phyloP scores from a whole-genome alignment of 2,797 vertebrate genomes.

The Onychomys torridus region DNA sequence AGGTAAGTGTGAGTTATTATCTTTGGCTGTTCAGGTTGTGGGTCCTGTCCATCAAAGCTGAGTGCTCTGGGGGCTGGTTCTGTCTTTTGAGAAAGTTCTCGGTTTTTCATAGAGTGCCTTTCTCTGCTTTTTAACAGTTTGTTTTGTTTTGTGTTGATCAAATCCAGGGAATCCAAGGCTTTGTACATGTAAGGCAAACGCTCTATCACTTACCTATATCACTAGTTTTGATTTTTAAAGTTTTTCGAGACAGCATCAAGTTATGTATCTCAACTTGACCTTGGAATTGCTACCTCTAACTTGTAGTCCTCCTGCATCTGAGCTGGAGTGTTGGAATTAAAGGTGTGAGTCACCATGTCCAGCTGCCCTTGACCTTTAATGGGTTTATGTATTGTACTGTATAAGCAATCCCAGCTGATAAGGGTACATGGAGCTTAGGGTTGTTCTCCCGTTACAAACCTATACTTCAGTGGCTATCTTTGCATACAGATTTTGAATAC shows the following conservation, averaged over 20 bases:
- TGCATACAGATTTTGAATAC: conserved; percentile 5
- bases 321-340: not conserved
- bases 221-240: not conserved
- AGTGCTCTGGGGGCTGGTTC: not conserved
- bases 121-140: not conserved
- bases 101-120: not conserved
- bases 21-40: not conserved
- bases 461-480: not conserved
- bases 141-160: not conserved
- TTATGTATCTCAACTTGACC: not conserved
- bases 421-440: not conserved
- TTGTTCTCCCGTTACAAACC: not conserved
- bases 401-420: not conserved
- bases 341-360: not conserved
- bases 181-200: not conserved
- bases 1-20: conserved; percentile 85
- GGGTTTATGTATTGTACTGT: not conserved
- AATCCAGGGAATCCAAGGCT: not conserved
- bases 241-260: not conserved
- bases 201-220: not conserved
- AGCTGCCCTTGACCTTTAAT: conserved; percentile 41
- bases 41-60: not conserved
- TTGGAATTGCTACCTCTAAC: not conserved
- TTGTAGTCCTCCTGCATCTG: not conserved
- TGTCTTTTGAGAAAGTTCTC: not conserved